Base-by-base conservation (phyloP, 2,113 vertebrate species). In the Lota lota region DNA sequence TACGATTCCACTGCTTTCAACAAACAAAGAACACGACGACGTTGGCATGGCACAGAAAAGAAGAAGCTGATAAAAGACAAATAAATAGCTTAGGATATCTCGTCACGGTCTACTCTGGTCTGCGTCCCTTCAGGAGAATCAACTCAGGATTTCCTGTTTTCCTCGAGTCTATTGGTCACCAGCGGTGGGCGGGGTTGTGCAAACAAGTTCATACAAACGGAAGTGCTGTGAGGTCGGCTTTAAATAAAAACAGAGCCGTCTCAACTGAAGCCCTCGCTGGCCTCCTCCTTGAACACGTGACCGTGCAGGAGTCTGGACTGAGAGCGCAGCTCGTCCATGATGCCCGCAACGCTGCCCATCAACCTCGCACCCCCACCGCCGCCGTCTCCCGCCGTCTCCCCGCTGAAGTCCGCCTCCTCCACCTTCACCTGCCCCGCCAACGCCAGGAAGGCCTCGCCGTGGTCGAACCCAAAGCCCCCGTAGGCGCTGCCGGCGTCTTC, bases 231-330 rank as follows among this genome's bases (percentile, higher is more conserved):
- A 54, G 24, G 10, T 15, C 65, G 2, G 22, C 59, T 69, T 70
- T 61, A 66, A 60, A 40, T 19, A 6, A 58, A 58, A 58, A 56
- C 16, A 56, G 53, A 17, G 8, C 19, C 21, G 14, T 1, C 78
- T 28, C 66, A 74, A 0, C 80, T 72, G 28, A 86, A 90, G 63
- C 75, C 75, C 56, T 90, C 86, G 0, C 69, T 83, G 10, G 73
- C 87, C 53, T 91, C 90, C 70, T 90, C 73, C 70, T 91, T 90
- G 17, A 90, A 86, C 56, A 87, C 83, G 0, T 87, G 87, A 21
- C 64, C 24, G 0, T 56, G 60, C 57, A 84, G 3, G 2, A 51
- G 71, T 56, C 85, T 81, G 0, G 86, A 59, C 57, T 80, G 79
- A 50, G 69, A 72, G 8, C 83, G 68, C 0, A 89, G 60, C 22